A percentile compares a stretch with the other conserved stretches of the same genome.
Evolutionary conservation across 2,113 vertebrate species (phyloP).

Genomic region (Megalops atlanticus): DNA sequence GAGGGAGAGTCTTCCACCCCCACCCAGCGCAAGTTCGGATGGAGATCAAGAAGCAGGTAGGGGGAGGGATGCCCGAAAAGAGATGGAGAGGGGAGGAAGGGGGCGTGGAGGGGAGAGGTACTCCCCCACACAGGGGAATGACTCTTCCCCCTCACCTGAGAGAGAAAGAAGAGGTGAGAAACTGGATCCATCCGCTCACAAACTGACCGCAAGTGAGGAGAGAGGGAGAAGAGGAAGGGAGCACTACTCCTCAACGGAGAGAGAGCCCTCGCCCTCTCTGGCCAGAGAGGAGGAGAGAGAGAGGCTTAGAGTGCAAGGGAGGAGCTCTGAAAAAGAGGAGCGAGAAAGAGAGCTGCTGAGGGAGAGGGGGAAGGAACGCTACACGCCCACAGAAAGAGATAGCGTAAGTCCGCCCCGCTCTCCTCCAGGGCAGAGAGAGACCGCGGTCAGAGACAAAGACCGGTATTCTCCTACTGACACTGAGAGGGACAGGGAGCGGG

Average conservation of each 20-base stretch:
- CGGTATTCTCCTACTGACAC: conserved; percentile 34
- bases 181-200: not conserved
- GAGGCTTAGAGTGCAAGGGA: not conserved
- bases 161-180: not conserved
- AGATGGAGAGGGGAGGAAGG: conserved; percentile 25
- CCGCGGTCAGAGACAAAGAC: conserved; percentile 8
- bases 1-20: not conserved
- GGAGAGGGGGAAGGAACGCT: conserved; percentile 55
- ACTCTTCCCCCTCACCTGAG: conserved; percentile 29
- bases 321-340: not conserved
- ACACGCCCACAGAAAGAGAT: conserved; percentile 55
- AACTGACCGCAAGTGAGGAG: not conserved
- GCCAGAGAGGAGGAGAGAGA: conserved; percentile 1
- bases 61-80: not conserved
- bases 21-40: not conserved
- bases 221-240: conserved; percentile 1
- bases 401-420: conserved; percentile 52
- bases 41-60: not conserved
- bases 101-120: conserved; percentile 30
- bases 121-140: conserved; percentile 42
- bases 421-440: conserved; percentile 31
- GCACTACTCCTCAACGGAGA: conserved; percentile 10
- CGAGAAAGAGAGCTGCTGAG: conserved; percentile 20
- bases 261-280: conserved; percentile 21
- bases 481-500: conserved; percentile 22